These are phyloP conservation scores for Caenorhabditis drosophilae DNA, from an alignment of 2,888 invertebrate species.

Conservation along the genomic window DNA sequence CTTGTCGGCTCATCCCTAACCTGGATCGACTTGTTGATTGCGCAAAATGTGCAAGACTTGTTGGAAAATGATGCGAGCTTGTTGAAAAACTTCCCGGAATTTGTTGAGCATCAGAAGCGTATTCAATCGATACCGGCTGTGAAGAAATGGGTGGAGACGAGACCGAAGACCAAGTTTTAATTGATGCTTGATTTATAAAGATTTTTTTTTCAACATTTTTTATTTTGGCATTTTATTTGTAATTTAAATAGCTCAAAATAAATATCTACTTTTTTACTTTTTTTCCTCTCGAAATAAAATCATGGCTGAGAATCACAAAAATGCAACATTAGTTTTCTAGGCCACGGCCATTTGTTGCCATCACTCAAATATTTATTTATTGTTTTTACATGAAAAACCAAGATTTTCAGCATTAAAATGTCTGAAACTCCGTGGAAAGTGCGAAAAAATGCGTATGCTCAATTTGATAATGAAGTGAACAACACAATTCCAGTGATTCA, in stretches of 20 bases:
- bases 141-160: slow-evolving; percentile 52
- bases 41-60: slow-evolving; percentile 48
- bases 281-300: not conserved
- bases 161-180: slow-evolving; percentile 48
- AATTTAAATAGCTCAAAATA: not conserved
- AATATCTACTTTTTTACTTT: not conserved
- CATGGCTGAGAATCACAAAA: not conserved
- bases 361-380: not conserved
- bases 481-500: slow-evolving; percentile 6
- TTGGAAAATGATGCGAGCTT: slow-evolving; percentile 46
- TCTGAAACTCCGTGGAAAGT: not conserved
- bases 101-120: slow-evolving; percentile 51
- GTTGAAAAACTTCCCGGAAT: slow-evolving; percentile 50
- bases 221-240: too few species aligned
- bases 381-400: too few species aligned
- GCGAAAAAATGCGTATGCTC: not conserved
- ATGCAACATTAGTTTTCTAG: not conserved
- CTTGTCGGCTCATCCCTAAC: slow-evolving; percentile 51
- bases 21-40: slow-evolving; percentile 57
- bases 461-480: not conserved
- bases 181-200: too few species aligned
- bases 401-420: too few species aligned
- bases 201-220: too few species aligned
- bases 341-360: not conserved
- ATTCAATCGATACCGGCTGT: slow-evolving; percentile 52